Percentiles rank a stretch among this genome's conserved stretches.
phyloP scores from a whole-genome alignment of 2,888 invertebrate genomes.

The Parnassius mnemosyne region DNA sequence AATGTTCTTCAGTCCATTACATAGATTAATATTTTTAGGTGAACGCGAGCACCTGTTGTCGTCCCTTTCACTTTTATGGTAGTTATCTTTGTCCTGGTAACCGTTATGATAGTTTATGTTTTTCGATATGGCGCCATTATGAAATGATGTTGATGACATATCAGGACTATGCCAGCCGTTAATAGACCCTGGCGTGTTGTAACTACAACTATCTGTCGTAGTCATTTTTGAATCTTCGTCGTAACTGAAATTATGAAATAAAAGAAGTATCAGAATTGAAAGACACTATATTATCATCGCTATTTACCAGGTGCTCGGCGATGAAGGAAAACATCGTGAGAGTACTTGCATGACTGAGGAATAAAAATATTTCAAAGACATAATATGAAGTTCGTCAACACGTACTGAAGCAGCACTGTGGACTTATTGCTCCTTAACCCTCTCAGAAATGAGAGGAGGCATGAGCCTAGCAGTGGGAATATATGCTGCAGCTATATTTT shows the following conservation, averaged over 20 bases:
- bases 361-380: too few relatives aligned
- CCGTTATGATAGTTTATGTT: constrained; percentile 66
- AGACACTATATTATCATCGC: too few relatives aligned
- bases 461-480: too few relatives aligned
- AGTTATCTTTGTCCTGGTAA: constrained; percentile 54
- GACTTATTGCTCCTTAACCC: too few relatives aligned
- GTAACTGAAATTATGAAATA: constrained; percentile 50
- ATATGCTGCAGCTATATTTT: too few relatives aligned
- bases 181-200: constrained; percentile 75
- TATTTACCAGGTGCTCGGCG: too few relatives aligned
- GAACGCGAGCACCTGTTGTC: constrained; percentile 55
- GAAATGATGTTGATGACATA: constrained; percentile 56
- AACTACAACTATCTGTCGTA: constrained; percentile 80
- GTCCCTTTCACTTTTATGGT: constrained; percentile 42
- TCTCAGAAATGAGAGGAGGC: too few relatives aligned
- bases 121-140: constrained; percentile 72
- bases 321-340: too few relatives aligned
- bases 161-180: constrained; percentile 82
- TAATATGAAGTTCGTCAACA: too few relatives aligned
- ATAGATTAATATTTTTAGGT: constrained; percentile 69
- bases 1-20: constrained; percentile 69
- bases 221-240: constrained; percentile 82
- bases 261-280: too few relatives aligned
- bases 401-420: too few relatives aligned
- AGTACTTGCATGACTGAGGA: too few relatives aligned